Evolutionary conservation across 2,113 vertebrate species (phyloP).

Genomic region (Cephalopholis sonnerati): DNA sequence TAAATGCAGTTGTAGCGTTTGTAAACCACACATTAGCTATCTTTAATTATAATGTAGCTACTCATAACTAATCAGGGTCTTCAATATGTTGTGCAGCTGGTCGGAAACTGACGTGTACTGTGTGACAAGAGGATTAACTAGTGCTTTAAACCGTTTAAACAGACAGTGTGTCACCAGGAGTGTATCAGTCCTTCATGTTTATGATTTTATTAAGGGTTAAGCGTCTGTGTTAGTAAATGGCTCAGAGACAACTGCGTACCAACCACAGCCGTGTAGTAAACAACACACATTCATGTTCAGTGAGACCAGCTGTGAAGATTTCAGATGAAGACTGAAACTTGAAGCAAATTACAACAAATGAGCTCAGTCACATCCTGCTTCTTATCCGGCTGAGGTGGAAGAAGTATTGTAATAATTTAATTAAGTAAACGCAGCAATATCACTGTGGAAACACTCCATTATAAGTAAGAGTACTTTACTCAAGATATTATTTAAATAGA

Average conservation of each 20-base stretch:
- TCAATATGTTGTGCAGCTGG: background rate
- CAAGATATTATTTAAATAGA: background rate
- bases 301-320: background rate
- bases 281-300: background rate
- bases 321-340: background rate
- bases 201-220: background rate
- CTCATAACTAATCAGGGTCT: background rate
- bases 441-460: background rate
- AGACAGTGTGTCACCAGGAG: background rate
- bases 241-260: background rate
- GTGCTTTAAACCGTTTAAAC: background rate
- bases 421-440: background rate
- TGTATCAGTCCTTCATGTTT: no score
- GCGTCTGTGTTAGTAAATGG: background rate
- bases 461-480: background rate
- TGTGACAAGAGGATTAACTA: constrained; percentile 41
- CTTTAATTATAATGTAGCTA: background rate
- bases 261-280: background rate
- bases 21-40: background rate
- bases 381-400: background rate
- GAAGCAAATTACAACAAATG: constrained; percentile 13
- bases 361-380: background rate
- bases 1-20: background rate
- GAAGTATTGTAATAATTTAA: background rate
- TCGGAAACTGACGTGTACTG: constrained; percentile 20